A percentile compares a stretch with the other conserved stretches of the same genome.
These are phyloP conservation scores for Rhizoglyphus robini DNA, from an alignment of 1,140 invertebrate genomes.

Conservation along the genomic window DNA sequence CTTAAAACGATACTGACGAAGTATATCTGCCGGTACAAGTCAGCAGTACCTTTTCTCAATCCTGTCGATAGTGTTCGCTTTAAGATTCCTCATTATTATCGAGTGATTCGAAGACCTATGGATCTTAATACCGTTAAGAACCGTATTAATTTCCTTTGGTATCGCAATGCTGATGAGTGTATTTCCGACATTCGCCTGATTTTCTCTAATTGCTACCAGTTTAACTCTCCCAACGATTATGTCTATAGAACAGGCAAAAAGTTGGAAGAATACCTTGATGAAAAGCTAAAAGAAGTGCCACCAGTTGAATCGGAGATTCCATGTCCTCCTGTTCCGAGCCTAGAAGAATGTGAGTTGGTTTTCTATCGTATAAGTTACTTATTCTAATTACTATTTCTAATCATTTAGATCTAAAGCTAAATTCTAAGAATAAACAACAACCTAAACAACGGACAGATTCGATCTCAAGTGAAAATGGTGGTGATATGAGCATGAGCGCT, in stretches of 20 bases:
- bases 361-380: not conserved
- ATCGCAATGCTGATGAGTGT: constrained; percentile 76
- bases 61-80: constrained; percentile 15
- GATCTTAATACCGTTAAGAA: constrained; percentile 91
- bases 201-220: constrained; percentile 97
- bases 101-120: constrained; percentile 98
- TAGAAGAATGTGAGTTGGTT: constrained; percentile 7
- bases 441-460: not conserved
- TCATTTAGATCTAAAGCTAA: constrained; percentile 11
- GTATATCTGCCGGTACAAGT: constrained; percentile 17
- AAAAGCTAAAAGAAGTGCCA: constrained; percentile 22
- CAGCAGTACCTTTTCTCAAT: constrained; percentile 6
- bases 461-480: not conserved
- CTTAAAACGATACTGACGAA: constrained; percentile 13
- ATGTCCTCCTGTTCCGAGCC: not conserved
- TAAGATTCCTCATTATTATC: constrained; percentile 71
- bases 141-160: constrained; percentile 88
- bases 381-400: constrained; percentile 6
- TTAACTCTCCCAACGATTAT: constrained; percentile 90
- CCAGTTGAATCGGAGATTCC: constrained; percentile 4
- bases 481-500: not conserved
- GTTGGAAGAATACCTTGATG: constrained; percentile 45
- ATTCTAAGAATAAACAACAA: not conserved
- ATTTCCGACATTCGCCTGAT: constrained; percentile 85
- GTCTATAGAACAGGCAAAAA: constrained; percentile 96